Conservation (phyloP, 23 tunicate genomes). For the Trididemnum miniatum region DNA sequence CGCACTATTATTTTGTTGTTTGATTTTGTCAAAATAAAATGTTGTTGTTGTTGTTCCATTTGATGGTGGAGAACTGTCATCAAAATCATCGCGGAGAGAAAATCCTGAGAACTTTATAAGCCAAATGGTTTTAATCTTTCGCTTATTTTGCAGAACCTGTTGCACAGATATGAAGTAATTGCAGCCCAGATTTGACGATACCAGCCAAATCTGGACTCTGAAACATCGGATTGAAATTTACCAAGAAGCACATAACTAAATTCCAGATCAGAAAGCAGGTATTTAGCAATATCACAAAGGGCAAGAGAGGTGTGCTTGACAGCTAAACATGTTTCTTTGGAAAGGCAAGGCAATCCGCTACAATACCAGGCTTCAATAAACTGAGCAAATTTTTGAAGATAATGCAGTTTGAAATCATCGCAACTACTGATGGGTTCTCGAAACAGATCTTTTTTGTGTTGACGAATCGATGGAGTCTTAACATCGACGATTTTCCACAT, state of each 20-base stretch:
- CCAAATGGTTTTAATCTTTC: conserved; percentile 25
- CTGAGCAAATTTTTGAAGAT: conserved; percentile 25
- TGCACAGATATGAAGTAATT: conserved; percentile 26
- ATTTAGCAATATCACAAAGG: conserved; percentile 17
- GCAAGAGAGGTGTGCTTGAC: conserved; percentile 15
- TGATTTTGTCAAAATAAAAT: too few relatives aligned
- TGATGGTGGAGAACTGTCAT: not conserved
- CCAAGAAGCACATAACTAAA: conserved; percentile 19
- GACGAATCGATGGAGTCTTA: conserved; percentile 21
- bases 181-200: conserved; percentile 25
- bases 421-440: conserved; percentile 5
- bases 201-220: conserved; percentile 21
- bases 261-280: conserved; percentile 14
- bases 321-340: conserved; percentile 14
- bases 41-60: too few relatives aligned
- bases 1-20: too few relatives aligned
- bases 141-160: conserved; percentile 18
- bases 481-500: conserved; percentile 31
- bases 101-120: conserved; percentile 27
- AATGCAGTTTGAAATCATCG: conserved; percentile 15
- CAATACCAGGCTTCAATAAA: conserved; percentile 25
- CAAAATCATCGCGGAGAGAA: conserved; percentile 10
- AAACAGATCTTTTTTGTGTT: conserved; percentile 21
- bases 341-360: conserved; percentile 28
- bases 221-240: conserved; percentile 35